Evolutionary conservation across 2,888 invertebrate species (phyloP), one percentile per base, ranked within the genome.

Genomic region (Melipona beecheii): DNA sequence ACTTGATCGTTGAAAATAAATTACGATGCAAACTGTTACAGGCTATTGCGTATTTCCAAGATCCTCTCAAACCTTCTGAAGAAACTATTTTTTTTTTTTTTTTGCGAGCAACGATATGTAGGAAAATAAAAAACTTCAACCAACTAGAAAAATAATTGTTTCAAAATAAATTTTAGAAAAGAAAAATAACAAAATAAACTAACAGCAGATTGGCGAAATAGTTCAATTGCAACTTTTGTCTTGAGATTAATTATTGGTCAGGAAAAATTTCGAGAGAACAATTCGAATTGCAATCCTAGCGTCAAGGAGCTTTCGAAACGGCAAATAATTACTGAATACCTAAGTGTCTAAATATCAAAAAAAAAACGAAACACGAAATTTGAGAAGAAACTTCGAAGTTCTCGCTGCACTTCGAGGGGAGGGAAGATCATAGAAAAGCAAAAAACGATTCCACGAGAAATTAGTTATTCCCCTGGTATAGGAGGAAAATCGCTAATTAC

Each of bases 401-500:
- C 36, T 50, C n/a, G 27, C 31, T 56, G 56, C 56, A n/a, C 11
- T 36, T 21, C 31, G 24, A 4, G 24, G 17, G 21, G 19, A 27
- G 24, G 24, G 36, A 15, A 5, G 52, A 21, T 31, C 21, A 52
- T 31, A 11, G 24, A 43, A 27, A 17, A 17, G 0, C 9, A n/a
- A 17, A 60, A 21, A 43, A 36, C 58, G 54, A 24, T 64, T 70
- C n/a, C 21, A 17, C 43, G 31, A 62, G 27, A 80, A 76, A 76
- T 71, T 68, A 62, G 49, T 78, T 56, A 68, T 62, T 68, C 58
- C 54, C 31, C 2, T 11, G 36, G 36, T 24, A 6, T 52, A 49
- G 21, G 50, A 79, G 69, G 69, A 50, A 64, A 69, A 76, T 79
- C 69, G 17, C 79, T 79, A 79, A 79, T 76, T 79, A 71, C 70